Evolutionary conservation across 2,113 vertebrate species (phyloP).

Genomic region (Acanthisitta chloris): DNA sequence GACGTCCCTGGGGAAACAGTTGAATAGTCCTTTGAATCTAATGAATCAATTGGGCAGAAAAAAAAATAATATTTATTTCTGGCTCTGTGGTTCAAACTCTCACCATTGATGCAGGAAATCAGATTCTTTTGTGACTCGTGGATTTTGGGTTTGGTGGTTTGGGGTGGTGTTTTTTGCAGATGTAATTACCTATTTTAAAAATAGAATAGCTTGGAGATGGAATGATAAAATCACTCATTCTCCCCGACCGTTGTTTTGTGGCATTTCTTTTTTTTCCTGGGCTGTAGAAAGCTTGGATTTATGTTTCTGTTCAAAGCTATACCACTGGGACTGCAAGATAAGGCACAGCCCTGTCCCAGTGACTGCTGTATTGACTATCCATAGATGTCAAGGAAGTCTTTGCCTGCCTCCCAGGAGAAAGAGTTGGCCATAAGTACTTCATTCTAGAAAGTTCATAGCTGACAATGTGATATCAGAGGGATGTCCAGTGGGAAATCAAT

Average conservation of each 20-base stretch:
- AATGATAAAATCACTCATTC: background rate
- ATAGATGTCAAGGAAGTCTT: background rate
- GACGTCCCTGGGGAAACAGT: background rate
- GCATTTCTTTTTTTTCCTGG: background rate
- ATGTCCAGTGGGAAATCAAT: slow-evolving; percentile 38
- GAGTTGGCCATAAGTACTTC: background rate
- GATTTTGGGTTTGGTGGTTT: background rate
- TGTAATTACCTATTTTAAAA: background rate
- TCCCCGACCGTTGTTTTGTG: background rate
- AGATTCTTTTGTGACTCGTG: background rate
- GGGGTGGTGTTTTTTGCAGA: background rate
- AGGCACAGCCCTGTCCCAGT: background rate
- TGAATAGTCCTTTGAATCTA: background rate
- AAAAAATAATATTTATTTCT: background rate
- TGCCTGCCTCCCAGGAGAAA: background rate
- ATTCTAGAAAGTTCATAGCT: slow-evolving; percentile 21
- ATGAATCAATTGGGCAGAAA: background rate
- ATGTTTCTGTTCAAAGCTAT: background rate
- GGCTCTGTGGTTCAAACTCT: background rate
- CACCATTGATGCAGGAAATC: background rate
- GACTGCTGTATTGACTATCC: background rate
- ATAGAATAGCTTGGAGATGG: background rate
- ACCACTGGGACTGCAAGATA: background rate
- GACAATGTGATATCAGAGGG: background rate
- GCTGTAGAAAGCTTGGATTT: background rate